Base-by-base conservation (phyloP, 2,888 invertebrate species). In the Pheosia tremula region DNA sequence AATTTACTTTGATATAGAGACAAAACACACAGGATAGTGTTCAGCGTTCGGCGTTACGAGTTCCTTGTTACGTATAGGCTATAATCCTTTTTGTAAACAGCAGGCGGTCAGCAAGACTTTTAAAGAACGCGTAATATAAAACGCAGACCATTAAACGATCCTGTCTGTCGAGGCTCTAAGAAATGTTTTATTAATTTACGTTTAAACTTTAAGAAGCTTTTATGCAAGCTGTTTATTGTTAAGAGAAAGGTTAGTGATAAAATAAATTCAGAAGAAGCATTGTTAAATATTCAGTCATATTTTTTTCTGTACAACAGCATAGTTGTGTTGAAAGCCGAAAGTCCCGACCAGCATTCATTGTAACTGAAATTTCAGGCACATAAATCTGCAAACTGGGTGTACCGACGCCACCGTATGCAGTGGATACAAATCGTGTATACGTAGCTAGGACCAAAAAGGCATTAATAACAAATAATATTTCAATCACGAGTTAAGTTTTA, bases 281-380 rank as follows among this genome's bases (percentile, higher is more conserved):
- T 47, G 43, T 43, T 43, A 10, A 43, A 9, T 43, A 8, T 43
- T 9, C 43, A 43, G 24, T 24, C 24, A 43, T 43, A 43, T 47
- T 47, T n/a, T 4, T 9, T 47, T 47, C n/a, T 47, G 11, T 9
- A 47, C 11, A 47, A 47, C n/a, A 47, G 47, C n/a, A 47, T n/a
- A 47, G 0, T 3, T n/a, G 47, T 36, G 66, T 66, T 57, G 63
- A 59, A 60, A 67, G 65, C 72, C 72, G 75, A 74, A 74, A 69
- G 73, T 68, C 63, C 61, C 62, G 49, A 57, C 72, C 63, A 66
- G 67, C 73, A 71, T 69, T 67, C 71, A 67, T 69, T 75, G 69
- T 76, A 73, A 73, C 73, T 70, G 75, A 74, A 76, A 76, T 73
- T 75, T 76, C 66, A 69, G 68, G 61, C 61, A 64, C 69, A 75